These are phyloP conservation scores for Microctonus aethiopoides DNA, from an alignment of 2,888 invertebrate genomes.

Conservation along the genomic window DNA sequence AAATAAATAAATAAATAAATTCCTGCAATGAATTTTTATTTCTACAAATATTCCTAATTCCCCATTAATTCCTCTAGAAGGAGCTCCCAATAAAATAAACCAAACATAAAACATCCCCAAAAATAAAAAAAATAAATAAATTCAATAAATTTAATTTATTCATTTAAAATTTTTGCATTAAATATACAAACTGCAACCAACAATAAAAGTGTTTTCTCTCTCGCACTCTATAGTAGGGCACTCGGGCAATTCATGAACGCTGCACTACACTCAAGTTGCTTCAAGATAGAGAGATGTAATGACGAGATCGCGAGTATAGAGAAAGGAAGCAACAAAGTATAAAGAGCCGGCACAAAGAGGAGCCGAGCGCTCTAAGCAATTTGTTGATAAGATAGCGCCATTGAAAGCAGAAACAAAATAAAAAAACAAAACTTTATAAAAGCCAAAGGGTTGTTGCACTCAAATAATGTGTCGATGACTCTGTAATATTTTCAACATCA, in stretches of 20 bases:
- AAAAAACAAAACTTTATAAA: conserved; percentile 1
- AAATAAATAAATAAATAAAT: too few species aligned
- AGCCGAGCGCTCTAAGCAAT: conserved; percentile 1
- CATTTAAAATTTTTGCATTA: too few species aligned
- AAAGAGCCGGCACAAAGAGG: not conserved
- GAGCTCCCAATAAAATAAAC: too few species aligned
- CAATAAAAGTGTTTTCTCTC: not conserved
- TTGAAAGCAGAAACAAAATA: not conserved
- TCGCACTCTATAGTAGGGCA: not conserved
- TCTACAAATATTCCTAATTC: too few species aligned
- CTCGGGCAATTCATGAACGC: not conserved
- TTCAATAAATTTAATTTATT: too few species aligned
- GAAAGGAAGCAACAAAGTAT: not conserved
- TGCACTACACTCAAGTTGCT: not conserved
- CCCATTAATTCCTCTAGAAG: too few species aligned
- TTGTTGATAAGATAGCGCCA: conserved; percentile 20
- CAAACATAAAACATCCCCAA: too few species aligned
- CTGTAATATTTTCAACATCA: conserved; percentile 10
- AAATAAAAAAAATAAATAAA: too few species aligned
- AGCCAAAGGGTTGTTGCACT: conserved; percentile 28
- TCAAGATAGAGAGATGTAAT: not conserved
- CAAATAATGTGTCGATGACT: conserved; percentile 29
- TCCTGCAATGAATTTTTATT: too few species aligned
- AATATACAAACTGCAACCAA: not conserved
- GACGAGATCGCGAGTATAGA: not conserved